Base-by-base conservation (phyloP, 2,888 invertebrate genomes). In the Isoperla grammatica region DNA sequence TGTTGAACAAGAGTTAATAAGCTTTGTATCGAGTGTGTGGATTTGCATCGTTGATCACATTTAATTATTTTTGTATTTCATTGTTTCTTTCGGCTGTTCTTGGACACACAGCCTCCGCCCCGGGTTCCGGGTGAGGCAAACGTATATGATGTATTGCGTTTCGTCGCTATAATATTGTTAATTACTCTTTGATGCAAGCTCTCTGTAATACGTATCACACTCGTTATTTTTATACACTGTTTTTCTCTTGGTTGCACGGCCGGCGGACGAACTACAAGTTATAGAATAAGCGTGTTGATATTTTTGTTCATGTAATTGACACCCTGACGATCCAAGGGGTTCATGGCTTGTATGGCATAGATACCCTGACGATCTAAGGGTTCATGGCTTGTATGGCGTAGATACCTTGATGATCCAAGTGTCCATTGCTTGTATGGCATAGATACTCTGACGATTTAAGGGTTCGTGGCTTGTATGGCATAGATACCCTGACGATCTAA, bases 161-260 rank as follows among this genome's bases (percentile, higher is more conserved):
- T n/a, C 29, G 29, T 29, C 8, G 29, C 29, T 29, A 29, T 29
- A 29, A 29, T 58, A 50, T 61, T 61, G 58, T 61, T 61, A 59
- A 50, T 56, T 58, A 59, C 60, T 57, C 53, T 59, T 61, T 63
- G 58, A 61, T 61, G 62, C 65, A 64, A 64, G 63, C 63, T 65
- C 63, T 65, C 53, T 61, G 62, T 62, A 56, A 58, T 65, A 57
- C 62, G 61, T 62, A 53, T 60, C 63, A 60, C 65, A 65, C 65
- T 64, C 62, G 63, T 65, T 65, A 65, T 61, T 65, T 65, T 65
- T 65, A 60, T 65, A 65, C 63, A 64, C 62, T 54, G 58, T 60
- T 64, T 63, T 57, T 54, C 56, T 61, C 53, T 53, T 39, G 17
- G 37, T 53, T 53, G 53, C 53, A 53, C 53, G 53, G 39, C 53